Evolutionary conservation across 2,797 vertebrate species (phyloP).

Genomic region (Bucorvus abyssinicus): DNA sequence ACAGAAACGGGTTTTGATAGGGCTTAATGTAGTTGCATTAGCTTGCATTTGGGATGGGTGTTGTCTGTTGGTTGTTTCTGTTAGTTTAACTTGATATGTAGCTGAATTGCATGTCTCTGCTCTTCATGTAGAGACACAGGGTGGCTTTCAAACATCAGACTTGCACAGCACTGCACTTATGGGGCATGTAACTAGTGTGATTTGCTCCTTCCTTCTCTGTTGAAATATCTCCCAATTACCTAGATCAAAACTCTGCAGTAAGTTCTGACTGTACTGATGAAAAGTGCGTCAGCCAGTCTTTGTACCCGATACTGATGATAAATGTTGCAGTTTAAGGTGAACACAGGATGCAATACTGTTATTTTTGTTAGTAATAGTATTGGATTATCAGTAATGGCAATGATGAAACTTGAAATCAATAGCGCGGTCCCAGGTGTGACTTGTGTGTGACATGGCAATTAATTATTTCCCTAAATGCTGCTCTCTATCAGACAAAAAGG

Average conservation of each 20-base stretch:
- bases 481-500: background rate
- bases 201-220: background rate
- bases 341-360: background rate
- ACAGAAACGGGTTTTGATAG: background rate
- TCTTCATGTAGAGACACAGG: background rate
- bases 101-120: background rate
- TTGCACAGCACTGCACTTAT: background rate
- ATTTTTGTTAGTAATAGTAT: background rate
- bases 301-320: background rate
- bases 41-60: background rate
- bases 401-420: background rate
- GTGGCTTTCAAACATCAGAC: background rate
- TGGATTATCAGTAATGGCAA: background rate
- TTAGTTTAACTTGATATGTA: background rate
- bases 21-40: background rate
- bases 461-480: background rate
- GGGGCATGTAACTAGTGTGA: accelerated
- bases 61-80: background rate
- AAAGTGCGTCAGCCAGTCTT: background rate
- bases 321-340: background rate
- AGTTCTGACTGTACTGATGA: background rate
- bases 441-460: background rate
- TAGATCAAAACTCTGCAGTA: background rate
- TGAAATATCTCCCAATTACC: background rate
- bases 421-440: background rate